A percentile compares a stretch with the other conserved stretches of the same genome.
phyloP scores from a whole-genome alignment of 23 tunicate genomes.

The Diplosoma virens region DNA sequence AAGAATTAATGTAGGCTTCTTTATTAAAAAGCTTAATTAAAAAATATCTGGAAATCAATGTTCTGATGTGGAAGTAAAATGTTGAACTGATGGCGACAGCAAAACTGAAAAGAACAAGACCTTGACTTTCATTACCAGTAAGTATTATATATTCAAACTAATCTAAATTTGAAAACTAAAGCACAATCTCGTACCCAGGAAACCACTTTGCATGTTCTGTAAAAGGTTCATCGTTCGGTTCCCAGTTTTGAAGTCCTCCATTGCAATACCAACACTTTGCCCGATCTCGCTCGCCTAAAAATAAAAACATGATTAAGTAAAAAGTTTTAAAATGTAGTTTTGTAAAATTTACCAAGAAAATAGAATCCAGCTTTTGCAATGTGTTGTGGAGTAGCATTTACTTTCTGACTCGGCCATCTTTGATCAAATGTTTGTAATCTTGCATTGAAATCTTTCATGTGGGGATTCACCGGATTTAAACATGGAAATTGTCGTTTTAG shows the following conservation, averaged over 20 bases:
- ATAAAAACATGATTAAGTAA: background rate
- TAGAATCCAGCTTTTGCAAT: constrained; percentile 33
- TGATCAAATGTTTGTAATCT: constrained; percentile 22
- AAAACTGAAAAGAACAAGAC: too few species aligned
- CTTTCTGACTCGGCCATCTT: constrained; percentile 7
- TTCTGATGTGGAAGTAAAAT: too few species aligned
- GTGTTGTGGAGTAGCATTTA: constrained; percentile 2
- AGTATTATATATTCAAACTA: too few species aligned
- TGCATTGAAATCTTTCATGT: constrained; percentile 8
- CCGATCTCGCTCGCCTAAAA: constrained; percentile 26
- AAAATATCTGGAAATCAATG: too few species aligned
- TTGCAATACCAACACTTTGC: constrained; percentile 66
- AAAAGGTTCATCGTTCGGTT: constrained; percentile 34
- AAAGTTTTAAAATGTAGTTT: too few species aligned
- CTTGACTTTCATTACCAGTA: too few species aligned
- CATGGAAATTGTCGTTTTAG: constrained; percentile 25
- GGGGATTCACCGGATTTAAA: constrained; percentile 28
- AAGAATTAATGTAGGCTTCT: too few species aligned
- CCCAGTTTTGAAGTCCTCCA: constrained; percentile 63
- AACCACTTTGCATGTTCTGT: constrained; percentile 61
- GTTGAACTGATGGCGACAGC: too few species aligned
- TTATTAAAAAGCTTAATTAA: too few species aligned
- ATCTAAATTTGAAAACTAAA: too few species aligned
- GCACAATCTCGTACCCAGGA: too few species aligned
- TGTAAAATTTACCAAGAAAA: constrained; percentile 22